Percentiles rank a stretch among this genome's conserved stretches.
These are phyloP conservation scores for Platysteira castanea DNA, from an alignment of 2,113 vertebrate genomes.

Conservation along the genomic window DNA sequence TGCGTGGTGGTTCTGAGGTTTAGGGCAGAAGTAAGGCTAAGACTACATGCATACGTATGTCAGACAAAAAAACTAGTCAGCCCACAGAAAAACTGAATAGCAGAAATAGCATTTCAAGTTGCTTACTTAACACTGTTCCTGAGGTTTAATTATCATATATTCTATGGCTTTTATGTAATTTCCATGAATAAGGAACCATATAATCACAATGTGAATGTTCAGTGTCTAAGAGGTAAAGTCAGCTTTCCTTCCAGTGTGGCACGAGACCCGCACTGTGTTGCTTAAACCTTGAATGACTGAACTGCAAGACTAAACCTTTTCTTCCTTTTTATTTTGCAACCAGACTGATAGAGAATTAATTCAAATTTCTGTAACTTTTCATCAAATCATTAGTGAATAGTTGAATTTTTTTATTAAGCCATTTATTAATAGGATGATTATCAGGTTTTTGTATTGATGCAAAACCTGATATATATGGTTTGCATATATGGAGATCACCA, in stretches of 20 bases:
- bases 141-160: background rate
- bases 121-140: background rate
- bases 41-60: background rate
- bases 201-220: background rate
- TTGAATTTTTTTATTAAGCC: background rate
- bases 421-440: background rate
- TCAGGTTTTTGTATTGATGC: background rate
- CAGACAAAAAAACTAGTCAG: background rate
- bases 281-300: background rate
- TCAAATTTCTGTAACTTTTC: background rate
- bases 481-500: background rate
- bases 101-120: background rate
- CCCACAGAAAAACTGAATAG: background rate
- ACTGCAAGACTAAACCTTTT: background rate
- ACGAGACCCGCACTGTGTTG: rapidly evolving
- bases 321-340: background rate
- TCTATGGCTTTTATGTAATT: background rate
- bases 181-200: background rate
- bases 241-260: background rate
- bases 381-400: background rate
- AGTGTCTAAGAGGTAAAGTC: background rate
- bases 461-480: background rate
- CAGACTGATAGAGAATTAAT: background rate
- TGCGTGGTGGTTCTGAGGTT: background rate
- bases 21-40: background rate